Evolutionary conservation across 2,113 vertebrate genomes (phyloP), one percentile per base, ranked within the genome.

Genomic region (Petrocephalus microphthalmus): DNA sequence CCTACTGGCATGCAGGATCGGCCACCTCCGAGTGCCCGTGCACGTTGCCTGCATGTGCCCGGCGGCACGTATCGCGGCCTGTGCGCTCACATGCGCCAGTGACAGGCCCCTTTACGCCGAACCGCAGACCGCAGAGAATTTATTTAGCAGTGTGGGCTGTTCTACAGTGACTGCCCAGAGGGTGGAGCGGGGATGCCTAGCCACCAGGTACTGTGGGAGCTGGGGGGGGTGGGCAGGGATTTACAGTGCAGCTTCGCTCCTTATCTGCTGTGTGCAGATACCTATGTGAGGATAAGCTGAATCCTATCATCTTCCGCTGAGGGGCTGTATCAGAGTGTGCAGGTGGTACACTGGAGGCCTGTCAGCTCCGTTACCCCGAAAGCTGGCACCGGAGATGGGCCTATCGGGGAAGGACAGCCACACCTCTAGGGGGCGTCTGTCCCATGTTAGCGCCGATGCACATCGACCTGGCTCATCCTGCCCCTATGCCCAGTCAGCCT

Each of bases 261-360:
- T 89, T 89, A 89, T 89, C 88, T 53, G 22, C 64, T 15, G 49
- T 51, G 19, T 45, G 88, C 84, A 86, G 88, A 86, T 86, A 84
- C 33, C 84, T 29, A 81, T 56, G 42, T 10, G 25, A 25, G 45
- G 81, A 33, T 42, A 84, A 47, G 74, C 20, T 53, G 52, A 81
- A 42, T 33, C 81, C 81, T 29, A 2, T 42, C 15, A 22, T 67
- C 33, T 3, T 10, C 54, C 47, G 54, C 42, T 19, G 42, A 52
- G 45, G 47, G 25, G n/a, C 47, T 67, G 25, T 84, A 25, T 83
- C 15, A 20, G 22, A 33, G 29, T n/a, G 45, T 49, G 15, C 71
- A 56, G 87, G 56, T 83, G 56, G 7, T 19, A 19, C 20, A 15
- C 37, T 45, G 87, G 42, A 25, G 33, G 56, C 78, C 7, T 4